Base-by-base conservation (phyloP, 2,888 invertebrate species). In the Lymantria monacha region DNA sequence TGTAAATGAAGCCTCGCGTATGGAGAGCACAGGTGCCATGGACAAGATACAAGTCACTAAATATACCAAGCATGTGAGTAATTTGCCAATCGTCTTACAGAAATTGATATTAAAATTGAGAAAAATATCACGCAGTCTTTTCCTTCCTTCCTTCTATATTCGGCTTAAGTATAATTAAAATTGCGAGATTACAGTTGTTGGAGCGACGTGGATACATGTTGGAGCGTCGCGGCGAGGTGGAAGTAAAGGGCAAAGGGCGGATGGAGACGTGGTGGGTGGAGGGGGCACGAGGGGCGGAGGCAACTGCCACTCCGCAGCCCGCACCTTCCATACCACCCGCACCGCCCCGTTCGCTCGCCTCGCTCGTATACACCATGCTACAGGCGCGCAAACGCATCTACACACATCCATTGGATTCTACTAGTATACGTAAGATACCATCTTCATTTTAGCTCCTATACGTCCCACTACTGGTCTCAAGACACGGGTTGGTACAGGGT, bases 231-330 rank as follows among this genome's bases (percentile, higher is more conserved):
- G 98, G 98, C 0, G 89, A 94, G 50, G 95, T 98, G 51, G 95
- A 95, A 55, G 98, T 98, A 30, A 98, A 98, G 81, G 98, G 98
- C 54, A 98, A 98, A 84, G 98, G 98, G 0, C 94, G 95, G 63
- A 98, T 98, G 98, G 96, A 97, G 82, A 98, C 98, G n/a, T 98
- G 95, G 87, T 98, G 96, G 88, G 96, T 98, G 48, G 85, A 94
- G 46, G 95, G 95, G 12, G 93, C 94, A 43, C 92, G 48, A 85
- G 94, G 46, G 95, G 95, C 13, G 93, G 94, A 43, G 92, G 94
- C 50, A 91, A 92, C 8, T 86, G 92, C 13, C 90, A 91, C 9
- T 9, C 14, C 41, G 1, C 10, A 92, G 92, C 13, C 90, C 37
- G 92, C 59, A 89, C 94, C 63, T 88, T 95, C 43, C 93, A 95